A percentile compares a stretch with the other conserved stretches of the same genome.
Evolutionary conservation across 2,797 vertebrate genomes (phyloP).

Genomic region (Hephaestus fuliginosus): DNA sequence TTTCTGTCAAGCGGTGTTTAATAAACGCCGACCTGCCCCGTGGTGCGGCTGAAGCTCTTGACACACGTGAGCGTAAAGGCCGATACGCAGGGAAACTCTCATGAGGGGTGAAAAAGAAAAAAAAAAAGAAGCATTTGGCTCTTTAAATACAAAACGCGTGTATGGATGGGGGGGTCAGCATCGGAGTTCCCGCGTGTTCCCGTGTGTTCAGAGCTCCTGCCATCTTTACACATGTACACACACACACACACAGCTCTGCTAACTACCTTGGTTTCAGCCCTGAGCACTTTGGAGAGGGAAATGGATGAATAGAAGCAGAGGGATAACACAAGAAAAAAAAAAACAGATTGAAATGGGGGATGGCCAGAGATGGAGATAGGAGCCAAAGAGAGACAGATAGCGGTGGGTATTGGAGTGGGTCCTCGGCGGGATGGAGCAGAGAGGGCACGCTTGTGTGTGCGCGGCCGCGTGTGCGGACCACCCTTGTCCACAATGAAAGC

Average conservation of each 20-base stretch:
- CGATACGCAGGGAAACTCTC: conserved; percentile 21
- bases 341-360: conserved; percentile 68
- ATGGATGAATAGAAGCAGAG: conserved; percentile 55
- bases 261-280: conserved; percentile 56
- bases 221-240: conserved; percentile 29
- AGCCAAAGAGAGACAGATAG: conserved; percentile 56
- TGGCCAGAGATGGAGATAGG: conserved; percentile 63
- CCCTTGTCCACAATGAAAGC: conserved; percentile 81
- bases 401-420: conserved; percentile 64
- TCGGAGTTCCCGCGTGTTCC: conserved; percentile 16
- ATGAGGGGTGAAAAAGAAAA: background rate
- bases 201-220: conserved; percentile 25
- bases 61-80: conserved; percentile 29
- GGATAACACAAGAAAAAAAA: conserved; percentile 46
- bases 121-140: conserved; percentile 25
- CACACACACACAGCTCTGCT: conserved; percentile 31
- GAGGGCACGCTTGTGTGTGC: conserved; percentile 20
- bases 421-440: conserved; percentile 52
- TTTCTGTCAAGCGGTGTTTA: conserved; percentile 70
- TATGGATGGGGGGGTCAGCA: conserved; percentile 17
- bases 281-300: conserved; percentile 49
- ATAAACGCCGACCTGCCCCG: conserved; percentile 65
- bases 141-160: conserved; percentile 39
- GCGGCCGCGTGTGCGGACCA: conserved; percentile 43
- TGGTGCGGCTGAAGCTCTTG: conserved; percentile 25